Base-by-base conservation (phyloP, 2,113 vertebrate genomes). In the Pseudopodoces humilis region DNA sequence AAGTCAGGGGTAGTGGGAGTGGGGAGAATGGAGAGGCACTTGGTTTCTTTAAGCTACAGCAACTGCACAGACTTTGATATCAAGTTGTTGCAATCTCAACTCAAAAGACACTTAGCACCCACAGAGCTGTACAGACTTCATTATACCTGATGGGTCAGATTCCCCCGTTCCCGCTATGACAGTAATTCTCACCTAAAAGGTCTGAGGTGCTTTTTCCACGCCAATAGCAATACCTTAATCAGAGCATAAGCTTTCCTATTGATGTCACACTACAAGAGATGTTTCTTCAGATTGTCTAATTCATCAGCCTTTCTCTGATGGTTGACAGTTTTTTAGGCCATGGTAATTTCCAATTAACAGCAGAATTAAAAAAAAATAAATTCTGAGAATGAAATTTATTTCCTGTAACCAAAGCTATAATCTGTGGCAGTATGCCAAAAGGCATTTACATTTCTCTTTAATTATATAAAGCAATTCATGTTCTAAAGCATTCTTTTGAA, bases 301-400 rank as follows among this genome's bases (percentile, higher is more conserved):
- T 65, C 88, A 21, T 59, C 67, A 69, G 1, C 18, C 7, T 55
- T 69, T 20, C 53, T 70, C 16, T 65, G 20, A n/a, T 2, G 2
- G 7, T 4, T 60, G 35, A 41, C 19, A 33, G 15, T 18, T 21
- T 18, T 72, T 49, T 31, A 50, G 27, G 23, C 18, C 25, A 46
- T 5, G 1, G 37, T 30, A 37, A 16, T 74, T 21, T 30, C 31
- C 44, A 53, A 52, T 39, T n/a, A 82, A n/a, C 3, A 37, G 23
- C 19, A 41, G 39, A 75, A n/a, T 46, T n/a, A 17, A 50, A 46
- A 56, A 63, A 77, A 39, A 10, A 4, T 12, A 21, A 55, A 6
- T 85, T 87, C 23, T 82, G 74, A 92, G 22, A 60, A 78, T 17
- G 11, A 58, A 76, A 65, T 72, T 83, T 72, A 75, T 91, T 87